Base-by-base conservation (phyloP, 53 echinoderm and acorn worm species). In the Hippasteria phrygiana region DNA sequence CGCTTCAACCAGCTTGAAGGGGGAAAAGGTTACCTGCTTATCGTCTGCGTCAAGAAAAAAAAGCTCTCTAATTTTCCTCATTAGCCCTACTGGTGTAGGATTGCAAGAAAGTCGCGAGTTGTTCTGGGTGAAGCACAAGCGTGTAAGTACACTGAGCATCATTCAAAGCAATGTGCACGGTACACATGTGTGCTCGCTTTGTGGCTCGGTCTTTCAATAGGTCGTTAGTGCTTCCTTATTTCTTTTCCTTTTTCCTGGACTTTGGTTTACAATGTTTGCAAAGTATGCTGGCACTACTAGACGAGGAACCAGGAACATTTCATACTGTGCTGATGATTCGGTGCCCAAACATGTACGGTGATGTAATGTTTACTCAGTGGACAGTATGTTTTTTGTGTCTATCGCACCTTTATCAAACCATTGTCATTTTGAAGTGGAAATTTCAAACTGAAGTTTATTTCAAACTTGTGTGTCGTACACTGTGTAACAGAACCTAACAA, bases 61-160 rank as follows among this genome's bases (percentile, higher is more conserved):
- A 22, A 50, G 29, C 53, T 33, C 76, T 66, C 55, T 78, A 81
- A 81, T 65, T 81, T 20, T 45, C 41, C 81, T 65, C 65, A 81
- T 81, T 81, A 81, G 64, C 81, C 47, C 31, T 9, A 17, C 65
- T 13, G 47, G 81, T 81, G 81, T 81, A 20, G 22, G 29, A 47
- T 81, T 81, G 43, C 81, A 41, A n/a, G 1, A 10, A 22, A 38
- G 27, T 35, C 22, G 36, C 81, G 29, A 40, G 8, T 27, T 41
- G 14, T 38, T 80, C 4, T 63, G 64, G 10, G 10, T 11, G 4
- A 29, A 59, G 59, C 1, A 18, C 18, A 37, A 5, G 28, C 1
- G 24, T 3, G 37, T 33, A 35, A 18, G 37, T 12, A 35, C 35
- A 5, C 5, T 31, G 14, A 45, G 9, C 75, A 4, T n/a, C 38